Evolutionary conservation across 2,797 vertebrate genomes (phyloP), one percentile per base, ranked within the genome.

Genomic region (Sebastes elongatus): DNA sequence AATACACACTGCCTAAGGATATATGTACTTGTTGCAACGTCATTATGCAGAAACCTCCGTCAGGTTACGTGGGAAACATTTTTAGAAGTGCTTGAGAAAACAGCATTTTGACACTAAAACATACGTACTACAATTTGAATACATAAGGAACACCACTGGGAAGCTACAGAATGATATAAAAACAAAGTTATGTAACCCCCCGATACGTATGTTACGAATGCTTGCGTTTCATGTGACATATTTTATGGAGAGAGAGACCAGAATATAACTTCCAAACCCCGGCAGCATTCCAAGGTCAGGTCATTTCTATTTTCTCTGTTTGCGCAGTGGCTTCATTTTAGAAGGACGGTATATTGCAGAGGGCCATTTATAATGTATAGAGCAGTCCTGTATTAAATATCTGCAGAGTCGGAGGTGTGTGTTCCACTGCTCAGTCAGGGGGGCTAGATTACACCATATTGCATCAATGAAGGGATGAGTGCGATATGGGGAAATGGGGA

Each of bases 321-420:
- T 89, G 85, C 42, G 60, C 89, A 86, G 76, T 71, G 79, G 76
- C 71, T 82, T 80, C 66, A 23, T 82, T 84, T 81, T 80, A 83
- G 84, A 86, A 46, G 81, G 81, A 78, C 73, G 38, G 61, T 70
- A 83, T 87, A 86, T 84, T 80, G 88, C 83, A 87, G 86, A 83
- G 77, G 61, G 69, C 49, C 86, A 91, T 95, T 82, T 88, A 95
- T 93, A 93, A 95, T 95, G 90, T 90, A 94, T 93, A 88, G 87
- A 61, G 79, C 61, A 66, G 78, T 74, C 83, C 88, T 89, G 86
- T 94, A 95, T 95, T 95, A 91, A 92, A 93, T 95, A 92, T 92
- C 93, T 92, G 86, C 91, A 84, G 89, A 81, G 83, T 85, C 25
- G 38, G 84, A 90, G 80, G 86, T 84, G 88, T 74, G 62, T 71